phyloP scores from a whole-genome alignment of 2,888 invertebrate species.

The Leuctra nigra region DNA sequence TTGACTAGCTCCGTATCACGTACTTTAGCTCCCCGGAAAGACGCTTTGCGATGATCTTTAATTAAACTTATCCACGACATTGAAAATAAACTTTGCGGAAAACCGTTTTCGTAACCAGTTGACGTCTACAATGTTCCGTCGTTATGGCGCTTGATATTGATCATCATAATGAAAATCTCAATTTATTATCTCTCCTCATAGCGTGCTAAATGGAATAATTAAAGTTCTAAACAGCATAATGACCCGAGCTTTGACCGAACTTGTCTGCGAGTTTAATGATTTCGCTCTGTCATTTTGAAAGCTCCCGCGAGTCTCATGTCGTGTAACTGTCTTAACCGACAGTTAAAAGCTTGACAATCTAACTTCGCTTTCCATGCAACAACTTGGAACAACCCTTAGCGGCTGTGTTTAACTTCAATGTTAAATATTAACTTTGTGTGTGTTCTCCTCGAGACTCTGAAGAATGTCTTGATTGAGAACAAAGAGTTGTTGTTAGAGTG shows the following conservation, averaged over 20 bases:
- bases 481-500: too few relatives aligned
- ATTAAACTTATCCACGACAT: not conserved
- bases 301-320: too few relatives aligned
- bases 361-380: too few relatives aligned
- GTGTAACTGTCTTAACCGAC: too few relatives aligned
- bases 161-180: not conserved
- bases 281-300: too few relatives aligned
- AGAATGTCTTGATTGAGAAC: not conserved
- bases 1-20: not conserved
- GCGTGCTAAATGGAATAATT: constrained; percentile 3
- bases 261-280: too few relatives aligned
- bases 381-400: too few relatives aligned
- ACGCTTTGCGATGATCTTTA: not conserved
- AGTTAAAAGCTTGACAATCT: too few relatives aligned
- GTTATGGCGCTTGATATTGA: not conserved
- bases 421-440: not conserved
- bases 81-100: not conserved
- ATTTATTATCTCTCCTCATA: too few relatives aligned
- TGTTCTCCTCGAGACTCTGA: not conserved
- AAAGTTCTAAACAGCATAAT: constrained; percentile 4
- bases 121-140: too few relatives aligned
- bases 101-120: too few relatives aligned
- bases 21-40: not conserved
- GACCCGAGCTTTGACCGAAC: too few relatives aligned
- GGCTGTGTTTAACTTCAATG: constrained; percentile 5